Evolutionary conservation across 2,113 vertebrate species (phyloP).

Genomic region (Melanotaenia duboulayi): DNA sequence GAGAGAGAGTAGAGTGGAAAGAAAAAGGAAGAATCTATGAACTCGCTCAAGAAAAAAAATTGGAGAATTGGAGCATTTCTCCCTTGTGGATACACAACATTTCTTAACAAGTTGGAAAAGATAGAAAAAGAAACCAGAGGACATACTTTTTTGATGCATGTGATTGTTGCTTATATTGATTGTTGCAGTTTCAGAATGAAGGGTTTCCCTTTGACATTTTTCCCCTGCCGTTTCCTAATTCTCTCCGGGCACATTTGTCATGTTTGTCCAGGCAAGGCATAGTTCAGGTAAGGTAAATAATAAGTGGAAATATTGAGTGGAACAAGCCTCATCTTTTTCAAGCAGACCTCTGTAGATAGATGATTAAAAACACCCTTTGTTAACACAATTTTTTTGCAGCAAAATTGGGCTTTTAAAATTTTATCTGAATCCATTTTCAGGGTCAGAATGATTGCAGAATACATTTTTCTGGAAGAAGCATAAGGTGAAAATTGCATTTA

Average conservation of each 20-base stretch:
- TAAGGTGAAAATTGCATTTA: background rate
- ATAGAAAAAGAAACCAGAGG: background rate
- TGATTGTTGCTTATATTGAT: background rate
- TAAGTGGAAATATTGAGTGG: background rate
- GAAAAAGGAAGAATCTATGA: constrained; percentile 31
- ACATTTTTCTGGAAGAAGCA: background rate
- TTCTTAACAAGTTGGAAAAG: constrained; percentile 38
- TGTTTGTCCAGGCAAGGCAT: background rate
- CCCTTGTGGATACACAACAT: constrained; percentile 61
- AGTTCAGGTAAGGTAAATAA: background rate
- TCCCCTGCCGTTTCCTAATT: background rate
- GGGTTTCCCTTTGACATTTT: no score
- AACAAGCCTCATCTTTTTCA: background rate
- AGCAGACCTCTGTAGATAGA: background rate
- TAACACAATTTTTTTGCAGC: background rate
- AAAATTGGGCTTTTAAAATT: background rate
- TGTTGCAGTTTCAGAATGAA: constrained; percentile 16
- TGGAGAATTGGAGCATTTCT: constrained; percentile 69
- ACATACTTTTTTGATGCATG: constrained; percentile 13
- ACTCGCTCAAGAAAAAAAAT: constrained; percentile 71
- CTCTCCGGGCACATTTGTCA: background rate
- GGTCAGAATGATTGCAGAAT: background rate
- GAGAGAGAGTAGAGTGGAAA: constrained; percentile 7
- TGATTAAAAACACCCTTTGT: background rate
- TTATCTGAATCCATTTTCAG: background rate